A percentile compares a stretch with the other conserved stretches of the same genome.
Evolutionary conservation across 2,888 invertebrate genomes (phyloP).

Genomic region (Chymomyza fuscimana): DNA sequence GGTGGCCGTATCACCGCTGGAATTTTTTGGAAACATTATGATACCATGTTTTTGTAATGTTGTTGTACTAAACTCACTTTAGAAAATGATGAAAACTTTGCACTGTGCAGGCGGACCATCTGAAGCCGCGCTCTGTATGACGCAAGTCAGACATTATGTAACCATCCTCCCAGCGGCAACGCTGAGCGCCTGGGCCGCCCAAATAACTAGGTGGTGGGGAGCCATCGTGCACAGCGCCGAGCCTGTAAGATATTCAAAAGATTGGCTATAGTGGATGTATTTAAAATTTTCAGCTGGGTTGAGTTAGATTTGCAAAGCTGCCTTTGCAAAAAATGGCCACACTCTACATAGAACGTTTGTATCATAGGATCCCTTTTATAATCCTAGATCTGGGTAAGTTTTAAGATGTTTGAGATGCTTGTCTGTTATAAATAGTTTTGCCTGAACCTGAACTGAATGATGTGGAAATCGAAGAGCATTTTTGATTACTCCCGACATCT

Average conservation of each 20-base stretch:
- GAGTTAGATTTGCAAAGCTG: not conserved
- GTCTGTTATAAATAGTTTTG: no score
- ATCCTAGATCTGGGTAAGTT: no score
- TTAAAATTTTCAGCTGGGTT: not conserved
- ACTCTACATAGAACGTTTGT: no score
- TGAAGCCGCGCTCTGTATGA: slow-evolving; percentile 96
- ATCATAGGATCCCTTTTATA: no score
- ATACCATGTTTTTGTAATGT: not conserved
- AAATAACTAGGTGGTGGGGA: slow-evolving; percentile 96
- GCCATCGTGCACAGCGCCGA: slow-evolving; percentile 97
- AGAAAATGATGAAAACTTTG: slow-evolving; percentile 97
- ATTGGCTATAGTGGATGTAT: not conserved
- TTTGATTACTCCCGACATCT: no score
- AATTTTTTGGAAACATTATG: not conserved
- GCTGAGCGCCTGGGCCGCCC: slow-evolving; percentile 95
- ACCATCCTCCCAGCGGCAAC: slow-evolving; percentile 97
- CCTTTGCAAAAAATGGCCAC: no score
- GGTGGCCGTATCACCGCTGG: slow-evolving; percentile 95
- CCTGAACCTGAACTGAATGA: no score
- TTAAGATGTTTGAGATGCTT: no score
- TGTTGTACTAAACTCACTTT: slow-evolving; percentile 84
- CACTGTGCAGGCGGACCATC: slow-evolving; percentile 96
- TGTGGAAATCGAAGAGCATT: no score
- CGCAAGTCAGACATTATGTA: slow-evolving; percentile 97
- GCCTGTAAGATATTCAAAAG: slow-evolving; percentile 80